Conservation (phyloP, 1,140 invertebrate species). For the Anagrus nilaparvatae region DNA sequence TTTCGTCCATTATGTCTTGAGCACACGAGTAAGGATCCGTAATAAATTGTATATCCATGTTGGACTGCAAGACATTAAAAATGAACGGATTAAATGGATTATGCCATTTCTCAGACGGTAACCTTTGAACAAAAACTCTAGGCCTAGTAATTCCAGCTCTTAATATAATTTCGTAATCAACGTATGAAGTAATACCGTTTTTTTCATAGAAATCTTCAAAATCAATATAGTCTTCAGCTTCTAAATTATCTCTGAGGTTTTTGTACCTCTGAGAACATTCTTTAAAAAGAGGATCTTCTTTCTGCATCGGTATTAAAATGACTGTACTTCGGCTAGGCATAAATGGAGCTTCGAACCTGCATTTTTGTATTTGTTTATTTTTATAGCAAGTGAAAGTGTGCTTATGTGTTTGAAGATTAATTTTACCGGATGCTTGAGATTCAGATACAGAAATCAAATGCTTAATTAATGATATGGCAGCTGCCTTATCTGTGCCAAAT, state of each 20-base stretch:
- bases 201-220: conserved; percentile 17
- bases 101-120: conserved; percentile 23
- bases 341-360: conserved; percentile 27
- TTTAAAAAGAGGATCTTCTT: conserved; percentile 12
- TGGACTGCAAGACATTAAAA: conserved; percentile 24
- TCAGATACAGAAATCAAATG: conserved; percentile 16
- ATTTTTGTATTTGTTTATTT: conserved; percentile 19
- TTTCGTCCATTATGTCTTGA: conserved; percentile 25
- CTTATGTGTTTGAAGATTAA: conserved; percentile 18
- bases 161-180: conserved; percentile 21
- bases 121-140: conserved; percentile 20
- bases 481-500: conserved; percentile 12
- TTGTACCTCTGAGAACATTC: conserved; percentile 16
- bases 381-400: conserved; percentile 24
- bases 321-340: conserved; percentile 20
- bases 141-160: conserved; percentile 21
- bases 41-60: conserved; percentile 34
- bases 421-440: conserved; percentile 20
- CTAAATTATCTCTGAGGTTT: conserved; percentile 16
- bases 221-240: conserved; percentile 16
- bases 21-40: conserved; percentile 34
- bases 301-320: conserved; percentile 20
- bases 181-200: conserved; percentile 20
- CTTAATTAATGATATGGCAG: conserved; percentile 13
- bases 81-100: conserved; percentile 30